Evolutionary conservation across 2,888 invertebrate species (phyloP).

Genomic region (Lysandra coridon): DNA sequence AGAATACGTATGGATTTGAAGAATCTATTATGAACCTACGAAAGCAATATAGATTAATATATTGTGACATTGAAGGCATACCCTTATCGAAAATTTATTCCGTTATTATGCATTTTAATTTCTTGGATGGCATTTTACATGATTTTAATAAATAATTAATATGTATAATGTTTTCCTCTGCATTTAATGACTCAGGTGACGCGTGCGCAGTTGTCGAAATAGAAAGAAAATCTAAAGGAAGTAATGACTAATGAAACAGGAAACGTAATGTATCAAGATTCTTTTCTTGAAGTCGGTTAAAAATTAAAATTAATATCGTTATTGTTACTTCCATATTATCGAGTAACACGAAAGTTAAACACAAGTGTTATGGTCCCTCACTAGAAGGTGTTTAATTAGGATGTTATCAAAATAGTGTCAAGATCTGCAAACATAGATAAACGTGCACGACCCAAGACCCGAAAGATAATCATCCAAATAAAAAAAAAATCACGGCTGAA

Average conservation of each 20-base stretch:
- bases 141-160: background rate
- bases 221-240: background rate
- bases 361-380: conserved; percentile 4
- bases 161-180: background rate
- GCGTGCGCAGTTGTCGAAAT: background rate
- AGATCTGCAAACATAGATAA: conserved; percentile 71
- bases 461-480: conserved; percentile 9
- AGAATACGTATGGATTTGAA: too few relatives aligned
- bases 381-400: conserved; percentile 51
- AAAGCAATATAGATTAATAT: too few relatives aligned
- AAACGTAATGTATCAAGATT: background rate
- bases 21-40: too few relatives aligned
- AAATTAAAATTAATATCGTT: too few relatives aligned
- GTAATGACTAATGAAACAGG: background rate
- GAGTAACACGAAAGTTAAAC: background rate
- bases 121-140: background rate
- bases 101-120: too few relatives aligned
- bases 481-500: background rate
- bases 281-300: too few relatives aligned
- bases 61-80: too few relatives aligned
- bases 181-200: background rate
- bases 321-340: too few relatives aligned
- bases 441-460: conserved; percentile 37
- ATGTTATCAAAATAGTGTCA: conserved; percentile 69
- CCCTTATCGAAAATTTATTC: too few relatives aligned